Conservation (phyloP, 2,888 invertebrate species). For the Acheta domesticus region DNA sequence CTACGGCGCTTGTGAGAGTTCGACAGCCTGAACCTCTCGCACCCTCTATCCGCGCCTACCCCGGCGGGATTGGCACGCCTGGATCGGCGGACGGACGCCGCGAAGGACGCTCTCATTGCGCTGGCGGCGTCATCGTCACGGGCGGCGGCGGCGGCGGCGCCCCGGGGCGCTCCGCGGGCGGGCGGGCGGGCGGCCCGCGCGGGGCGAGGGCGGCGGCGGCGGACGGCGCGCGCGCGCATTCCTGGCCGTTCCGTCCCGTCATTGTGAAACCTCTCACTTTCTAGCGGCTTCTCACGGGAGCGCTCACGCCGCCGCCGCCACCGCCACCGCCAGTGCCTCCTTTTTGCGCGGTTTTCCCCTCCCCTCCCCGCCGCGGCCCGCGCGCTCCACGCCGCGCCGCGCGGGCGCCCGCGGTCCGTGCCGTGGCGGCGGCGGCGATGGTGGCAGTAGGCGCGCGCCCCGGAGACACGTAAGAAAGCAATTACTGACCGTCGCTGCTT, state of each 20-base stretch:
- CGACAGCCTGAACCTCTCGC: too few relatives aligned
- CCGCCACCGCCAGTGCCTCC: too few relatives aligned
- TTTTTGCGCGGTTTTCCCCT: not conserved
- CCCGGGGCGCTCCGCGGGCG: not conserved
- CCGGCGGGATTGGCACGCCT: too few relatives aligned
- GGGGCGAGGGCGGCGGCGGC: not conserved
- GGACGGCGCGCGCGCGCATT: not conserved
- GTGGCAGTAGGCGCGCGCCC: not conserved
- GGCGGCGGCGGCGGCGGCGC: not conserved
- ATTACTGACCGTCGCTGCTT: not conserved
- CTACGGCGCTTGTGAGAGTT: too few relatives aligned
- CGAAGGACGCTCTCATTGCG: not conserved
- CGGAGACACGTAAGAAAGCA: not conserved
- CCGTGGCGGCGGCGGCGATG: not conserved
- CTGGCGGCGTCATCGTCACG: not conserved
- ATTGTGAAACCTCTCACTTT: not conserved
- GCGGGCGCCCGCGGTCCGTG: not conserved
- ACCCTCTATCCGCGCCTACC: too few relatives aligned
- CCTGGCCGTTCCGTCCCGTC: not conserved
- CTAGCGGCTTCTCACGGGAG: conserved; percentile 1
- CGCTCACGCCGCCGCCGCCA: not conserved
- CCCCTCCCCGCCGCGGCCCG: too few relatives aligned
- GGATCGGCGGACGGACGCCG: not conserved
- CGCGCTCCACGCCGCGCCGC: not conserved
- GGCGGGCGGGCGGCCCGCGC: not conserved